phyloP scores from a whole-genome alignment of 2,113 vertebrate genomes.

The Euleptes europaea region DNA sequence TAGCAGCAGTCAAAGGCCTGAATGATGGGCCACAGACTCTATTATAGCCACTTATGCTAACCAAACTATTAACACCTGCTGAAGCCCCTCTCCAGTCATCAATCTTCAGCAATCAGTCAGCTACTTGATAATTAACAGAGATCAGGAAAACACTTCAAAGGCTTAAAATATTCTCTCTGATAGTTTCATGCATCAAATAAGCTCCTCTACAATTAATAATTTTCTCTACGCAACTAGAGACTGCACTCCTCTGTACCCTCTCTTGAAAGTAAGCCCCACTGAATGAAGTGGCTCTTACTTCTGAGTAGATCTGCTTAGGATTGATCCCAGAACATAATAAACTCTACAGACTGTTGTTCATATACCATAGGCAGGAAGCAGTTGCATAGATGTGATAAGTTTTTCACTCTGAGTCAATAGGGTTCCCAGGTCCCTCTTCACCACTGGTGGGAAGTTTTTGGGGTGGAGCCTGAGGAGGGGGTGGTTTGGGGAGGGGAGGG shows the following conservation, averaged over 20 bases:
- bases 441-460: no score
- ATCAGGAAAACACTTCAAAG: slow-evolving; percentile 67
- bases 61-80: slow-evolving; percentile 58
- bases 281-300: background rate
- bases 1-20: background rate
- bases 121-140: slow-evolving; percentile 74
- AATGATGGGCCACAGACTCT: slow-evolving; percentile 16
- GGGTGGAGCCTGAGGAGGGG: no score
- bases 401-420: background rate
- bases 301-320: no score
- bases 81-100: slow-evolving; percentile 61
- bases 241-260: no score
- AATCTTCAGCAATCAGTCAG: slow-evolving; percentile 72
- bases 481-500: no score
- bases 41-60: slow-evolving; percentile 44
- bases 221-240: background rate
- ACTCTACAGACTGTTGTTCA: no score
- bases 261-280: no score
- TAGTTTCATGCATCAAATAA: slow-evolving; percentile 55
- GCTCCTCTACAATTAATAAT: slow-evolving; percentile 39
- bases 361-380: background rate
- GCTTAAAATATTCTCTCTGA: slow-evolving; percentile 61
- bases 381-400: background rate
- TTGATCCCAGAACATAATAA: no score
- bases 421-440: no score